phyloP scores from a whole-genome alignment of 2,113 vertebrate genomes.

The Pterocles burchelli region DNA sequence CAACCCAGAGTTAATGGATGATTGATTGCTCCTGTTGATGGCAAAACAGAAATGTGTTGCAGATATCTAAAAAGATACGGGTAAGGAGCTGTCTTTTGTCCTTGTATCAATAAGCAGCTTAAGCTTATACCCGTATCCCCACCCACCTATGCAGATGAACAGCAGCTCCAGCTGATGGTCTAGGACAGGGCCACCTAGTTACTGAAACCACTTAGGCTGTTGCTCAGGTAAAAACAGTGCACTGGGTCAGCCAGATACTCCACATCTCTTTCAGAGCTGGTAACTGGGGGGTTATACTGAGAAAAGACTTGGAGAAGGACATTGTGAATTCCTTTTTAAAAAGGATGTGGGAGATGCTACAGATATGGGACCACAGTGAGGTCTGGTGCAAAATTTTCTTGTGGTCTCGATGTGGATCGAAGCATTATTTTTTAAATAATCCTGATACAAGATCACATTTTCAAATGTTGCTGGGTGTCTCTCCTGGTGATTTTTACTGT shows the following conservation, averaged over 20 bases:
- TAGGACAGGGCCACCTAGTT: neutral
- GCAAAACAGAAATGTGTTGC: neutral
- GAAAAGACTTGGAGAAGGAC: neutral
- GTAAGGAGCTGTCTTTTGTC: neutral
- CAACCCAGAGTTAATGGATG: neutral
- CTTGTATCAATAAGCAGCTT: neutral
- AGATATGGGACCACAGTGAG: neutral
- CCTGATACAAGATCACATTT: neutral
- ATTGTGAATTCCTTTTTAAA: neutral
- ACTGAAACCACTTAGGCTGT: neutral
- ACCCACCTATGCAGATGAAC: accelerated
- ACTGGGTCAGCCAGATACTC: neutral
- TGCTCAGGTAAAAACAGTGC: neutral
- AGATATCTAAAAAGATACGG: neutral
- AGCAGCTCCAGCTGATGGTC: neutral
- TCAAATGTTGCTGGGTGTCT: neutral
- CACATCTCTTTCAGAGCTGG: neutral
- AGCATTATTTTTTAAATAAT: neutral
- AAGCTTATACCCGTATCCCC: neutral
- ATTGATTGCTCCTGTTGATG: neutral
- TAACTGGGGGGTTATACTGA: too few species aligned
- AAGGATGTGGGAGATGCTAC: neutral
- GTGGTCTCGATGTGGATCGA: accelerated
- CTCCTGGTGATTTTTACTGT: neutral
- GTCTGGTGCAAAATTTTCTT: neutral